Evolutionary conservation across 1,140 invertebrate species (phyloP).

Genomic region (Scaptomyza pallida): DNA sequence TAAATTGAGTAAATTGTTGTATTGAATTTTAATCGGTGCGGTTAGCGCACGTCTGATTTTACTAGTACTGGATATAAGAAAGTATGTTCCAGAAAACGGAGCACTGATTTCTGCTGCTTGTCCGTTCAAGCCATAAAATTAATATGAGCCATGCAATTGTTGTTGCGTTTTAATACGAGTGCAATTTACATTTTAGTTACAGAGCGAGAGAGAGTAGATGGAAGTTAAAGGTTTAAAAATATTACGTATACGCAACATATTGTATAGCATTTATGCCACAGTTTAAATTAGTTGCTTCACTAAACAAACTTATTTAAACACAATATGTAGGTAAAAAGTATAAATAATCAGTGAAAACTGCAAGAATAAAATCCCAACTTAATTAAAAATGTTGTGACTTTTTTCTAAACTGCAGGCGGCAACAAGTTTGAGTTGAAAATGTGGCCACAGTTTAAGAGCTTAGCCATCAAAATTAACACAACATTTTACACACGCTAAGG

Average conservation of each 20-base stretch:
- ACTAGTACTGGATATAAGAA: constrained; percentile 2
- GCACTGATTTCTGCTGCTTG: constrained; percentile 33
- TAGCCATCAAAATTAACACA: constrained; percentile 21
- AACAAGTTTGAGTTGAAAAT: not conserved
- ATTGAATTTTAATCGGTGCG: constrained; percentile 74
- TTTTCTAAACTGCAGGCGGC: not conserved
- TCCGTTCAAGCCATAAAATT: not conserved
- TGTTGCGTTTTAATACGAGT: constrained; percentile 10
- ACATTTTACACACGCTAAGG: constrained; percentile 5
- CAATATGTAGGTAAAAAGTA: not conserved
- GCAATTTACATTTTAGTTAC: constrained; percentile 29
- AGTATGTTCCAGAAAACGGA: constrained; percentile 9
- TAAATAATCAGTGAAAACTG: not conserved
- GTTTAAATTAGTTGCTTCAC: not conserved
- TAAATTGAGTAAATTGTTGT: constrained; percentile 77
- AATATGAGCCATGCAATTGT: constrained; percentile 5
- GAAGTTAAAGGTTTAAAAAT: no score
- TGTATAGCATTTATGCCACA: not conserved
- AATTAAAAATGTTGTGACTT: not conserved
- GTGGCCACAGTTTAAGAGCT: not conserved
- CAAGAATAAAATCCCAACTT: not conserved
- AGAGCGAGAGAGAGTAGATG: not conserved
- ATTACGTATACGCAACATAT: constrained; percentile 10
- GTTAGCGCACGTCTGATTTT: constrained; percentile 31
- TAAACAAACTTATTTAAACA: not conserved